Base-by-base conservation (phyloP, 2,797 vertebrate species). In the Lepidocolaptes lacrymiger region DNA sequence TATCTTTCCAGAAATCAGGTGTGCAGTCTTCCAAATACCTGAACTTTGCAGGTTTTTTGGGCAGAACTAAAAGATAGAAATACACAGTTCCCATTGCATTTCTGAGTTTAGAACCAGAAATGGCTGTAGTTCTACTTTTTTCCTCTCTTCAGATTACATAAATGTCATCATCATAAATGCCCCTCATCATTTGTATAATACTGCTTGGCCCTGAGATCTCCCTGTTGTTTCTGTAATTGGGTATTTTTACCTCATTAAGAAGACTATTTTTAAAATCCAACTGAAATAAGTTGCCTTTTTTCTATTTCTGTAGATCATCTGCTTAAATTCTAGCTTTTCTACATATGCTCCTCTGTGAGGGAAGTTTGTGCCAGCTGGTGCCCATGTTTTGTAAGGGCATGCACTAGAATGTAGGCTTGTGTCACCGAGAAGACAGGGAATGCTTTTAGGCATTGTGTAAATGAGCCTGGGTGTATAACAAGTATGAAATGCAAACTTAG, bases 61-160 rank as follows among this genome's bases (percentile, higher is more conserved):
- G 20, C 39, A 48, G 24, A 83, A 24, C 16, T 51, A n/a, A 61
- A 81, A 54, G 43, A 39, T 3, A 61, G 41, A 82, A 72, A 55
- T 43, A 52, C 1, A 8, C 23, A 66, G 28, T 3, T 28, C 3
- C 4, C 14, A 2, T 4, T 84, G 58, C 8, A 21, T 75, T 61
- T 86, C n/a, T 88, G 36, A 24, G 69, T 37, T 67, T 63, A 39
- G 55, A 88, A 92, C n/a, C 69, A 20, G 28, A 54, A 85, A 61
- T 46, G 36, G 20, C 54, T 85, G 39, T 82, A 19, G 36, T 91
- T 79, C 8, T 19, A 55, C 23, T 28, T 74, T 80, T 76, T 39
- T n/a, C 39, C 5, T 54, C 23, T 74, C 15, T 41, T 91, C 28
- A 30, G 11, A 24, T 75, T 54, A 30, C 20, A 5, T 62, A 59